Evolutionary conservation across 2,888 invertebrate genomes (phyloP).

Genomic region (Pteria penguin): DNA sequence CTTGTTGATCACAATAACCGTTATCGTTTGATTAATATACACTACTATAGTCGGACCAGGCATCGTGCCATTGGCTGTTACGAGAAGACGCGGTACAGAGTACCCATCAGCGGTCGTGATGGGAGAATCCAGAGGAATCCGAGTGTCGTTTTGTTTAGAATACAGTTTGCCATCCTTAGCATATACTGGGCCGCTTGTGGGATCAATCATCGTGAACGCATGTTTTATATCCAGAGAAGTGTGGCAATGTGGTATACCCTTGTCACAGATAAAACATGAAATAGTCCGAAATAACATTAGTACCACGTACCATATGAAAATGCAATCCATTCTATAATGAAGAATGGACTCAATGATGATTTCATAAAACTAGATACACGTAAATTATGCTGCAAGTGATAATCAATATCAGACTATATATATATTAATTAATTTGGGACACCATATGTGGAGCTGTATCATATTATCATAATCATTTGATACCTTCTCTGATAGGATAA

Average conservation of each 20-base stretch:
- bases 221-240: conserved; percentile 3
- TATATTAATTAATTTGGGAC: no score
- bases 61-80: conserved; percentile 55
- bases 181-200: not conserved
- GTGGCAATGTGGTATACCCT: not conserved
- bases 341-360: no score
- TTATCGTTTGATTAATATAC: conserved; percentile 54
- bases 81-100: conserved; percentile 34
- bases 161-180: not conserved
- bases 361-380: no score
- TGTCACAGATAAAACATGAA: no score
- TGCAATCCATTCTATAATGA: no score
- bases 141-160: not conserved
- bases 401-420: no score
- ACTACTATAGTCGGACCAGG: conserved; percentile 62
- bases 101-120: conserved; percentile 54
- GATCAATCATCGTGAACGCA: conserved; percentile 20
- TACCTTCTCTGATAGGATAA: no score
- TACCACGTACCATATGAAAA: no score
- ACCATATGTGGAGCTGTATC: no score
- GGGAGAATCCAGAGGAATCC: not conserved
- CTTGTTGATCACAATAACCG: conserved; percentile 54
- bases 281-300: no score
- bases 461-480: no score
- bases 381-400: no score